Conservation (phyloP, 2,797 vertebrate species). For the Ibycter americanus region DNA sequence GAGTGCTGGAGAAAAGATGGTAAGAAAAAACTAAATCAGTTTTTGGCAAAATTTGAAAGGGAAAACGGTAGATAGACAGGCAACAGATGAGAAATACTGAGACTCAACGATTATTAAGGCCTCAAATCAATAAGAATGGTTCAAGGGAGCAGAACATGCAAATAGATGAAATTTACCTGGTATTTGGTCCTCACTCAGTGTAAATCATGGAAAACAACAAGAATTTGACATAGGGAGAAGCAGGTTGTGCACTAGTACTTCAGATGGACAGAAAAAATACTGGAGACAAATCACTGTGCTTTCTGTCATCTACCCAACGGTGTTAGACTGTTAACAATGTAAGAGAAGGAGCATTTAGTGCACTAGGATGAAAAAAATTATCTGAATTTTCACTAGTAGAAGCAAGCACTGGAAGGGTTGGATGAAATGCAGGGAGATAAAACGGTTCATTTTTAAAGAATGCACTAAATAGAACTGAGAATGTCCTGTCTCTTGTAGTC, state of each 20-base stretch:
- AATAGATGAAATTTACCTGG: neutral
- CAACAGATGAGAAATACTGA: neutral
- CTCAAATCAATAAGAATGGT: neutral
- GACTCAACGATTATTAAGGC: neutral
- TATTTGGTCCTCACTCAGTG: neutral
- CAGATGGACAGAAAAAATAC: neutral
- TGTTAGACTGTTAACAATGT: neutral
- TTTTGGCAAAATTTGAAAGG: neutral
- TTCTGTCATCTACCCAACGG: neutral
- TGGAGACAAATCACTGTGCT: neutral
- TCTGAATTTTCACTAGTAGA: neutral
- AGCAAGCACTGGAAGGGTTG: neutral
- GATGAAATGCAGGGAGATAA: neutral
- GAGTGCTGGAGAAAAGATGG: neutral
- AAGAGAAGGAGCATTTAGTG: neutral
- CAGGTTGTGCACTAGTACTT: neutral
- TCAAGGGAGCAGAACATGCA: neutral
- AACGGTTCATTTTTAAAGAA: neutral
- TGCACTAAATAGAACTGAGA: neutral
- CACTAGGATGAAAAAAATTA: neutral
- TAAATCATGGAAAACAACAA: neutral
- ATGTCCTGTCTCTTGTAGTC: neutral
- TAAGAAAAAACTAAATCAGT: neutral
- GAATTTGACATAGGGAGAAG: neutral
- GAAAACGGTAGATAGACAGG: neutral